Base-by-base conservation (phyloP, 1,140 invertebrate species). In the Helicoverpa zea region DNA sequence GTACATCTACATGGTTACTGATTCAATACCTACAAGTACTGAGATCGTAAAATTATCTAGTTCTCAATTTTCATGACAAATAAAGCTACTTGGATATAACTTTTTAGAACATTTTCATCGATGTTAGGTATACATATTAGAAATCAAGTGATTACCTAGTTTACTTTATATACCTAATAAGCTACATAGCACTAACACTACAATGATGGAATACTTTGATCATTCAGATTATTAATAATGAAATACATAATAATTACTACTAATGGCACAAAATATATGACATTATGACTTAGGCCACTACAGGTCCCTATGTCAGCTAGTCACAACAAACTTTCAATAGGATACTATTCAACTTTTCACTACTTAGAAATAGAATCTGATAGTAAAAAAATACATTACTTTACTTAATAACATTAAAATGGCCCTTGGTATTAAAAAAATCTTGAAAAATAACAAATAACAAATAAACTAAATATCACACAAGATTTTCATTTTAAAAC, bases 211-310 rank as follows among this genome's bases (percentile, higher is more conserved):
- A 47, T 66, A 47, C 63, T 66, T 66, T 66, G 63, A 14, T 47
- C 30, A 47, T 66, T 49, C 16, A 43, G 47, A 12, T 47, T 49
- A 66, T 18, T 47, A 4, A 47, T 47, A 66, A 10, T 43, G 63
- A 16, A 49, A 66, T 49, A 35, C 13, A 13, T 66, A 47, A 35
- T 66, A 66, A 35, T 66, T 66, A 66, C n/a, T 66, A 66, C 63
- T 66, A 66, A 66, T 66, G 43, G 63, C 63, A 66, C 63, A 66
- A 66, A 47, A 66, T 49, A 66, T 66, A 66, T 66, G 29, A 66
- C 63, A 7, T 47, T 35, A 64, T 35, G 35, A 43, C 63, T 66
- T 66, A 66, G 63, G 63, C 63, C 63, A 66, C 63, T 66, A 66
- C 63, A 66, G 35, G 63, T 66, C 35, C 63, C 63, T 66, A 66